A percentile compares a stretch with the other conserved stretches of the same genome.
phyloP scores from a whole-genome alignment of 30 jellyfish, hydroid and myxozoan genomes.

The Aurelia sp. region DNA sequence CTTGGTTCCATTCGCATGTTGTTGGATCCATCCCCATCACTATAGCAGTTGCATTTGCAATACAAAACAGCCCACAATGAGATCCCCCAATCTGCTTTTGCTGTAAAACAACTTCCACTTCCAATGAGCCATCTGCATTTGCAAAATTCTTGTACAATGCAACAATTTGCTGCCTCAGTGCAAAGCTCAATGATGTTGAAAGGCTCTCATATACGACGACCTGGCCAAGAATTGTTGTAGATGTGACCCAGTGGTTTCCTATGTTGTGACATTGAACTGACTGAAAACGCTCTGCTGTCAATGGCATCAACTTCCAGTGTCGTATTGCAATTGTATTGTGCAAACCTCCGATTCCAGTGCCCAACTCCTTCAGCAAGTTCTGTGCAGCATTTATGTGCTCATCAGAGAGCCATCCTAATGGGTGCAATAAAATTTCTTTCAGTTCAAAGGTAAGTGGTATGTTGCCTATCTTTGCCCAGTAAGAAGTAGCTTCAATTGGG shows the following conservation, averaged over 20 bases:
- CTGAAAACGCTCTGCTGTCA: neutral
- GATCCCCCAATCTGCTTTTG: constrained; percentile 31
- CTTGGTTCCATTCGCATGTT: constrained; percentile 9
- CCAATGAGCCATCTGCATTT: constrained; percentile 30
- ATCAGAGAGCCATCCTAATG: constrained; percentile 40
- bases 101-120: constrained; percentile 27
- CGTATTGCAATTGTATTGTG: neutral
- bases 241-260: constrained; percentile 52
- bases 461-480: constrained; percentile 24
- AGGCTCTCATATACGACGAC: constrained; percentile 36
- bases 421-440: neutral
- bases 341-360: constrained; percentile 24
- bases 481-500: constrained; percentile 5
- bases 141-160: constrained; percentile 5
- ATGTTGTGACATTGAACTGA: constrained; percentile 47
- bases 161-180: constrained; percentile 19
- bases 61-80: constrained; percentile 33
- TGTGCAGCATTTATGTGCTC: constrained; percentile 54
- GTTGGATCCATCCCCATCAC: constrained; percentile 31
- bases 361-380: constrained; percentile 2
- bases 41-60: constrained; percentile 38
- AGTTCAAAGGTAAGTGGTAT: neutral
- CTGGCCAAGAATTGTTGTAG: constrained; percentile 29
- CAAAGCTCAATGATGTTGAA: constrained; percentile 12
- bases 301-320: constrained; percentile 4